Conservation (phyloP, 1,140 invertebrate species). For the Drosophila nannoptera region DNA sequence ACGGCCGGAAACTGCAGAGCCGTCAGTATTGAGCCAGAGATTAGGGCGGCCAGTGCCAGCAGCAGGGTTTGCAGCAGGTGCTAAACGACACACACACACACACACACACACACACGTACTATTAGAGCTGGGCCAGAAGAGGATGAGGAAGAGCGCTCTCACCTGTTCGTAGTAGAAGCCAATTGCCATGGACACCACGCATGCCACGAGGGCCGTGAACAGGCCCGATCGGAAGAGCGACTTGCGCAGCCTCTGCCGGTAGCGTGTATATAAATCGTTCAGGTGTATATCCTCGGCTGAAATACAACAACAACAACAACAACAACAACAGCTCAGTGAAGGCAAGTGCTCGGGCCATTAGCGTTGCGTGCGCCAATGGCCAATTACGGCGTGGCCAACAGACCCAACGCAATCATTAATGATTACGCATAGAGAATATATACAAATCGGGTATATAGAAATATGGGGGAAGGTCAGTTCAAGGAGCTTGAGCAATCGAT, state of each 20-base stretch:
- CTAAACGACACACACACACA: slow-evolving; percentile 32
- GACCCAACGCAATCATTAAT: no score
- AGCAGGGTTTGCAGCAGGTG: slow-evolving; percentile 57
- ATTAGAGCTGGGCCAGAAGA: slow-evolving; percentile 4
- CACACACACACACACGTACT: slow-evolving; percentile 16
- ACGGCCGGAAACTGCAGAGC: slow-evolving; percentile 78
- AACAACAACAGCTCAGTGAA: slow-evolving; percentile 7
- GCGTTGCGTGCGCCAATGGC: slow-evolving; percentile 36
- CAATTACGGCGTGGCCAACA: no score
- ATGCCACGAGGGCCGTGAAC: slow-evolving; percentile 73
- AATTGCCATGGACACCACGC: slow-evolving; percentile 76
- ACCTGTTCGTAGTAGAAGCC: slow-evolving; percentile 70
- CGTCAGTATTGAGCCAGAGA: slow-evolving; percentile 73
- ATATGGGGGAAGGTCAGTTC: no score
- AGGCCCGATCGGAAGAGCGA: slow-evolving; percentile 77
- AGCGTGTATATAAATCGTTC: slow-evolving; percentile 78
- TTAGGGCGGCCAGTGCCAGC: slow-evolving; percentile 62
- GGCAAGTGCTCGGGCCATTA: slow-evolving; percentile 39
- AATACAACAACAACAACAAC: slow-evolving; percentile 14
- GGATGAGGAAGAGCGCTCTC: slow-evolving; percentile 42
- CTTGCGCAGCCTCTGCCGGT: slow-evolving; percentile 77
- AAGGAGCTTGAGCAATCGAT: no score
- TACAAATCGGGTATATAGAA: no score
- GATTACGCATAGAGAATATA: no score
- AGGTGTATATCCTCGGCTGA: slow-evolving; percentile 77